Base-by-base conservation (phyloP, 1,140 invertebrate species). In the Lamellibrachia luymesi region DNA sequence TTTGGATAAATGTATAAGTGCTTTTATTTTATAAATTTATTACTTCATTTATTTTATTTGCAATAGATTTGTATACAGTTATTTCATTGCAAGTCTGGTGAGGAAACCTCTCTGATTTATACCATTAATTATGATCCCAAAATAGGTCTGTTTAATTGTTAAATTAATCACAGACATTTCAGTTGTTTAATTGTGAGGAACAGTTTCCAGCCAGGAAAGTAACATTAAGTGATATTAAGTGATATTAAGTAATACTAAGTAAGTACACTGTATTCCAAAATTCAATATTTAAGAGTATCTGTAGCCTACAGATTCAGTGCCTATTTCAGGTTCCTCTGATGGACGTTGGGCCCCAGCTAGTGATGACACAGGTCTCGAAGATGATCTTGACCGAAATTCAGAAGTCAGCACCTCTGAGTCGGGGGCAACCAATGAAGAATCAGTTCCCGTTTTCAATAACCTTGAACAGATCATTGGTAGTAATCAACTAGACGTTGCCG, bases 331-430 rank as follows among this genome's bases (percentile, higher is more conserved):
- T 92, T 64, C 94, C 2, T 51, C 93, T 51, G 94, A 51, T 91
- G 49, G 90, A 13, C 49, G 90, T n/a, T 50, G 94, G 51, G 91
- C 95, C 49, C 94, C 95, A 51, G 95, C 95, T 27, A 94, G 94
- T 8, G 95, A 96, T 90, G 95, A 96, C 64, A 93, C 94, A 38
- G 93, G 95, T 49, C 94, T 96, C 27, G 96, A 96, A 92, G 96
- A 96, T 93, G 96, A 96, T 56, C 93, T 94, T 27, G 96, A 96
- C 90, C 91, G 94, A 91, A 38, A 64, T 13, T 93, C 93, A 10
- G 90, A 93, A 22, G 90, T 50, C 8, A 90, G 6, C 25, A 22
- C 64, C 64, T 80, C 64, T 1, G 64, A 80, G 13, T 80, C 64
- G 64, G 64, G 64, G 0, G 13, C 64, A 80, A 22, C 64, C 64